phyloP scores from a whole-genome alignment of 2,888 invertebrate species.

The Drepanosiphum platanoidis region DNA sequence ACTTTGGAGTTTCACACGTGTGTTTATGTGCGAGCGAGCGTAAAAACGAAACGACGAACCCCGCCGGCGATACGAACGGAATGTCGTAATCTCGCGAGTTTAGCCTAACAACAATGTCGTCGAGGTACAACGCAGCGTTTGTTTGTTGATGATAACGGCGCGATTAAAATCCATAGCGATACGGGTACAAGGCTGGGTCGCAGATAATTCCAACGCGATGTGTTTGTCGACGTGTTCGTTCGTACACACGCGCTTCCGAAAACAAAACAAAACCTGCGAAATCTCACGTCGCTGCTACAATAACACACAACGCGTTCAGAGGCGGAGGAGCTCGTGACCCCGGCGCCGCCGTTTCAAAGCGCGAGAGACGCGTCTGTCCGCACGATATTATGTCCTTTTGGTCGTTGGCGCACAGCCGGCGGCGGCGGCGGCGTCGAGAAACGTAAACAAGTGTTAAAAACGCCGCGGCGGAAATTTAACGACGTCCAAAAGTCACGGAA shows the following conservation, averaged over 20 bases:
- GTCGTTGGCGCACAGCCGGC: neutral
- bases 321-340: too few species aligned
- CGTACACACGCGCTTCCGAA: neutral
- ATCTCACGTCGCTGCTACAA: neutral
- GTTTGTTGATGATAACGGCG: neutral
- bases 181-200: neutral
- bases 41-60: neutral
- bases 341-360: too few species aligned
- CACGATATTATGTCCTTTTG: too few species aligned
- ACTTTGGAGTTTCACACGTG: neutral
- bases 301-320: too few species aligned
- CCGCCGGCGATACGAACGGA: neutral
- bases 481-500: too few species aligned
- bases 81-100: neutral
- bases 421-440: neutral
- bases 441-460: slow-evolving; percentile 27
- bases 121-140: neutral
- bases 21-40: neutral
- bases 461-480: too few species aligned
- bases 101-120: neutral
- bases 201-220: neutral
- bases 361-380: too few species aligned
- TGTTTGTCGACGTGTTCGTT: neutral
- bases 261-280: neutral
- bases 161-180: neutral